Conservation (phyloP, 2,888 invertebrate genomes). For the Notodonta ziczac region DNA sequence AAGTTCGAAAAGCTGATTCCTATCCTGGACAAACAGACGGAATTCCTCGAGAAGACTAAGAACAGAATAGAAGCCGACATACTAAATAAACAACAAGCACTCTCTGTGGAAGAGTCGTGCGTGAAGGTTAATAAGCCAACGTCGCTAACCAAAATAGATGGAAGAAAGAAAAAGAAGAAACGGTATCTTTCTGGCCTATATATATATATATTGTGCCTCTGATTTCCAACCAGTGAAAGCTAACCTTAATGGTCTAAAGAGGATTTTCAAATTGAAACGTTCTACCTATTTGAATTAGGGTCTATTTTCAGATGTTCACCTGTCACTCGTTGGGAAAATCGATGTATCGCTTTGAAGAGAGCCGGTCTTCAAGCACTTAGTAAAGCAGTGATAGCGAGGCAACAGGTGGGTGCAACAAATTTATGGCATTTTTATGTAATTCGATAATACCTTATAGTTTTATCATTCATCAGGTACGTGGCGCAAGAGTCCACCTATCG, state of each 20-base stretch:
- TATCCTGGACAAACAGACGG: constrained; percentile 54
- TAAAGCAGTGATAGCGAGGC: constrained; percentile 59
- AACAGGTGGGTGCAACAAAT: constrained; percentile 63
- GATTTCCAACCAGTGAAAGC: neutral
- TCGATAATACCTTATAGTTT: too few relatives aligned
- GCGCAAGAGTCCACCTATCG: constrained; percentile 88
- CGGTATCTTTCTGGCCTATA: constrained; percentile 33
- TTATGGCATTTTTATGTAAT: neutral
- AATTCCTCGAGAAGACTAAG: constrained; percentile 54
- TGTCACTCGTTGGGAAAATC: constrained; percentile 62
- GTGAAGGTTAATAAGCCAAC: constrained; percentile 33
- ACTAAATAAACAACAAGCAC: constrained; percentile 57
- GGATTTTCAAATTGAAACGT: too few relatives aligned
- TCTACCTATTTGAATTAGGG: neutral
- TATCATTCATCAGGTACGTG: constrained; percentile 78
- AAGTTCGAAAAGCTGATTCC: constrained; percentile 60
- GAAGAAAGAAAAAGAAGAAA: constrained; percentile 55
- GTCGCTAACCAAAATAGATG: constrained; percentile 23
- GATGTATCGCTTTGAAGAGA: constrained; percentile 62
- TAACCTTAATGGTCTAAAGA: neutral
- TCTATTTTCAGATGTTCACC: constrained; percentile 53
- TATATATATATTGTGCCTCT: neutral
- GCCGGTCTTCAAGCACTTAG: constrained; percentile 64
- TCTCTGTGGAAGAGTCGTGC: constrained; percentile 62
- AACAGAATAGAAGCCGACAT: constrained; percentile 60